Conservation (phyloP, 2,888 invertebrate species). For the Bruchidius siliquastri region DNA sequence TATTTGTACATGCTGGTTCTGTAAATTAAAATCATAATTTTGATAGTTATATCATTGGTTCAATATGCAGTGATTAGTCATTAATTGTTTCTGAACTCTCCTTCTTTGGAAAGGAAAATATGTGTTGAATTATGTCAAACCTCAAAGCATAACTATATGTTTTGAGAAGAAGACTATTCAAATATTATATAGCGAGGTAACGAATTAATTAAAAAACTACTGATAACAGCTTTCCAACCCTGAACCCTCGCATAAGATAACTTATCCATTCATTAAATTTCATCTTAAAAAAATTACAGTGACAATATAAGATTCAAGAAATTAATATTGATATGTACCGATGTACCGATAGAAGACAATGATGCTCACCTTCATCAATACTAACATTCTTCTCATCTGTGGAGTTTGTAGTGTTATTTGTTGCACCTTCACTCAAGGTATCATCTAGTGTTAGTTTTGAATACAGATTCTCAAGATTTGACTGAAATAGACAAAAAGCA, state of each 20-base stretch:
- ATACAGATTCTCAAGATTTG: slow-evolving; percentile 23
- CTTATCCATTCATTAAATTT: too few species aligned
- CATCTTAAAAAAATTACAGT: too few species aligned
- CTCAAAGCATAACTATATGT: slow-evolving; percentile 1
- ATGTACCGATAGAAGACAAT: too few species aligned
- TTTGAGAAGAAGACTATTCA: neutral
- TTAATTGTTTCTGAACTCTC: neutral
- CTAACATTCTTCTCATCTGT: neutral
- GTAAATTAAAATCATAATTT: slow-evolving; percentile 9
- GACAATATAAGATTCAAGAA: too few species aligned
- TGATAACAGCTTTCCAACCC: slow-evolving; percentile 15
- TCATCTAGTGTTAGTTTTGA: neutral
- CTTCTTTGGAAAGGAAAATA: neutral
- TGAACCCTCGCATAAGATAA: slow-evolving; percentile 17
- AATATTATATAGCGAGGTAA: slow-evolving; percentile 17
- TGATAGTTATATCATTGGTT: too few species aligned
- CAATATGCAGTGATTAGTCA: neutral
- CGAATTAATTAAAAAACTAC: slow-evolving; percentile 19
- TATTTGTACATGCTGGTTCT: slow-evolving; percentile 1
- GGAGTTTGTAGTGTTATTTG: neutral
- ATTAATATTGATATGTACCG: too few species aligned
- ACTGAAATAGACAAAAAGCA: slow-evolving; percentile 26
- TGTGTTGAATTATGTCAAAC: neutral
- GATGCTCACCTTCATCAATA: neutral
- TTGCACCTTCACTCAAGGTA: neutral